Conservation (phyloP, 37 sponge, comb jelly and placozoan species). For the Sycon ciliatum region DNA sequence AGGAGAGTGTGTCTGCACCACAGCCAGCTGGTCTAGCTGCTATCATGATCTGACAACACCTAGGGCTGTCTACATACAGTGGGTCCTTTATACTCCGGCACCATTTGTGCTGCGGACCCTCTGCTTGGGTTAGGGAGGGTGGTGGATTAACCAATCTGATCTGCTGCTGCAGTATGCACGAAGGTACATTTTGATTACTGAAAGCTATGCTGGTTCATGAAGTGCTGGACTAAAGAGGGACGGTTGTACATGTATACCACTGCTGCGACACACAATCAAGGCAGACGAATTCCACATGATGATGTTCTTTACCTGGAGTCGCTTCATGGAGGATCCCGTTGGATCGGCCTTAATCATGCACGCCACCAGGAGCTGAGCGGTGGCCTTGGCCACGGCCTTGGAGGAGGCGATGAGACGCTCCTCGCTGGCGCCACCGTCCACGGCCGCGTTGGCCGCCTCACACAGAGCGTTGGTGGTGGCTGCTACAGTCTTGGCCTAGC, state of each 20-base stretch:
- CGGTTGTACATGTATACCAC: too few relatives aligned
- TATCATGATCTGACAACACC: too few relatives aligned
- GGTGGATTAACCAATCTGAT: too few relatives aligned
- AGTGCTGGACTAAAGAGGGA: too few relatives aligned
- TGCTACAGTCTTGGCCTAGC: constrained; percentile 82
- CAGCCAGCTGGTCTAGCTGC: too few relatives aligned
- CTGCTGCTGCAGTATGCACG: not conserved
- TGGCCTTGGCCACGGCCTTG: constrained; percentile 82
- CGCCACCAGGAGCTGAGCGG: constrained; percentile 82
- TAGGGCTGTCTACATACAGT: too few relatives aligned
- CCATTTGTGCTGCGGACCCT: too few relatives aligned
- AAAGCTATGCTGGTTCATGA: too few relatives aligned
- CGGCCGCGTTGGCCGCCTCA: constrained; percentile 83
- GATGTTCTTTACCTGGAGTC: constrained; percentile 77
- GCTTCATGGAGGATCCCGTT: constrained; percentile 52
- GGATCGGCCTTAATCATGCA: constrained; percentile 91
- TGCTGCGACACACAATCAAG: not conserved
- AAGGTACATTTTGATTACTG: not conserved
- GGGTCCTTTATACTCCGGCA: too few relatives aligned
- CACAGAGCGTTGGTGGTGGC: constrained; percentile 74
- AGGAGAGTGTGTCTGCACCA: too few relatives aligned
- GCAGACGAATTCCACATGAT: too few relatives aligned
- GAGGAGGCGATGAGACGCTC: constrained; percentile 74
- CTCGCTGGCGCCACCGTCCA: constrained; percentile 64
- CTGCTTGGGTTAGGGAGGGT: too few relatives aligned